Evolutionary conservation across 1,140 invertebrate species (phyloP).

Genomic region (Anadara kagoshimensis): DNA sequence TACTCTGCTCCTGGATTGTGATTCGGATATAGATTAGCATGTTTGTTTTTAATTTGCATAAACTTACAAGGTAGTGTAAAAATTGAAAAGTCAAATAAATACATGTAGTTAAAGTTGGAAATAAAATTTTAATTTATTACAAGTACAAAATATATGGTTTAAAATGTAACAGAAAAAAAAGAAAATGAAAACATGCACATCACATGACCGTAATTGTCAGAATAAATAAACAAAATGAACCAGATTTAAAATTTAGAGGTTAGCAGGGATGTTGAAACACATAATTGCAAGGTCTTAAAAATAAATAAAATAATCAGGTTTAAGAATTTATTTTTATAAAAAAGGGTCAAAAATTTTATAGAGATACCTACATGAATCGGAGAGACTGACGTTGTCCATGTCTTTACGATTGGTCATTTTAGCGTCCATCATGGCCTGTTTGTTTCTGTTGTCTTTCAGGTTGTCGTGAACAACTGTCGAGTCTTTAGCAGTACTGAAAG

Average conservation of each 20-base stretch:
- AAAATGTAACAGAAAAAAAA: no score
- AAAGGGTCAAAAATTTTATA: neutral
- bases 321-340: neutral
- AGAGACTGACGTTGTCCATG: conserved; percentile 44
- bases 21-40: no score
- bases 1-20: no score
- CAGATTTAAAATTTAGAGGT: neutral
- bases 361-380: no score
- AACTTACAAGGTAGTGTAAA: no score
- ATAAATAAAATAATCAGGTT: neutral
- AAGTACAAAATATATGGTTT: neutral
- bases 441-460: conserved; percentile 66
- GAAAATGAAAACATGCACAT: no score
- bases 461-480: conserved; percentile 67
- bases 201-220: no score
- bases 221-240: no score
- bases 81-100: no score
- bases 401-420: conserved; percentile 29
- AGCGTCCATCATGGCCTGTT: conserved; percentile 26
- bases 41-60: no score
- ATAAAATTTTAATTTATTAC: neutral
- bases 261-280: neutral
- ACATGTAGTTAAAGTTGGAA: neutral
- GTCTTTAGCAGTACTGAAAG: conserved; percentile 66
- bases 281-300: no score